Percentiles rank a stretch among this genome's conserved stretches.
phyloP scores from a whole-genome alignment of 2,113 vertebrate species.

The Puma concolor region DNA sequence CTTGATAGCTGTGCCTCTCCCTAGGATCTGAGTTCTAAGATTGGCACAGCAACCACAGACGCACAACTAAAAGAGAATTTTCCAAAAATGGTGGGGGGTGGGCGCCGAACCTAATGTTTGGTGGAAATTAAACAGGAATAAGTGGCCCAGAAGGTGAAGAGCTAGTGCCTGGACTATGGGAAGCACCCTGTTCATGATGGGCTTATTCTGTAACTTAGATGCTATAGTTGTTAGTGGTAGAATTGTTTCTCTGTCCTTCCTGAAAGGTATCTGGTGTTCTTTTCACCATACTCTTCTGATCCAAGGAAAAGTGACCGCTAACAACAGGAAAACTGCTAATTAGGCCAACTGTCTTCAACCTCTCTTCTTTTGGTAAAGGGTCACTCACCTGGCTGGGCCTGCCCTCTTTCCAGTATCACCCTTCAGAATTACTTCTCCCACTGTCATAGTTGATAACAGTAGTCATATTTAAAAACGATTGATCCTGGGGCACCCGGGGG shows the following conservation, averaged over 20 bases:
- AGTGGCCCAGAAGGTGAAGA: not conserved
- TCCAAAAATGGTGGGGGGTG: not conserved
- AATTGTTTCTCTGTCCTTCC: not conserved
- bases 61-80: not conserved
- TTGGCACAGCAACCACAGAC: not conserved
- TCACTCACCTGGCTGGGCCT: not conserved
- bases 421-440: not conserved
- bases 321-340: not conserved
- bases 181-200: rapidly evolving
- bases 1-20: not conserved
- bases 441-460: not conserved
- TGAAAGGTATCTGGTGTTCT: not conserved
- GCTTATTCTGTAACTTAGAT: not conserved
- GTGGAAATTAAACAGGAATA: not conserved
- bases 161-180: too few relatives aligned
- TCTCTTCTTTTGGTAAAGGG: not conserved
- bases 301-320: not conserved
- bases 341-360: not conserved
- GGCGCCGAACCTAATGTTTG: not conserved
- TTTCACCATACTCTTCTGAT: not conserved
- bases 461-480: not conserved
- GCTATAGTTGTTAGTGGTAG: not conserved
- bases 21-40: not conserved
- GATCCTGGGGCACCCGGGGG: too few relatives aligned
- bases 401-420: not conserved